Conservation (phyloP, 2,888 invertebrate species). For the Leptopilina myrica region DNA sequence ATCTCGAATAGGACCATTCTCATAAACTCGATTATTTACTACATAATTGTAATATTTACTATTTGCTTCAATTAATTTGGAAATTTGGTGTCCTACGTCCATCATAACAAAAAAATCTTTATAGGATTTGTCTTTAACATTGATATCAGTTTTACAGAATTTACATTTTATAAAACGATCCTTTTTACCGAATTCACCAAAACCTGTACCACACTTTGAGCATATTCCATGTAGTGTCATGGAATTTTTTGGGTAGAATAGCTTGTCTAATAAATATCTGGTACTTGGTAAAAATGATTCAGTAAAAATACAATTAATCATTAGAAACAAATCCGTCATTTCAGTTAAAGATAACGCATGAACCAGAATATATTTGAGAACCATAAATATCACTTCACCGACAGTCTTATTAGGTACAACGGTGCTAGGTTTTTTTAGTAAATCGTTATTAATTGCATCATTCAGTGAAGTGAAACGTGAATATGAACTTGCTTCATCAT, state of each 20-base stretch:
- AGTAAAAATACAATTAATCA: conserved; percentile 26
- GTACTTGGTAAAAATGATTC: conserved; percentile 18
- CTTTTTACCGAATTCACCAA: not conserved
- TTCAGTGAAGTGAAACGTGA: not conserved
- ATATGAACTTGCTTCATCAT: too few species aligned
- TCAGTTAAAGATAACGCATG: not conserved
- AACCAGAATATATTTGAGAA: too few species aligned
- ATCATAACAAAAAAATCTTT: not conserved
- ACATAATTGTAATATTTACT: too few species aligned
- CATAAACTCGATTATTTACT: too few species aligned
- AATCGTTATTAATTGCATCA: too few species aligned
- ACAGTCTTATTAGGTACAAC: too few species aligned
- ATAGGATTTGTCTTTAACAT: not conserved
- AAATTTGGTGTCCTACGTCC: not conserved
- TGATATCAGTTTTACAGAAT: not conserved
- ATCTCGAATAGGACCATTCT: too few species aligned
- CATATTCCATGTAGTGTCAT: conserved; percentile 23
- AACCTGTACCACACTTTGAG: not conserved
- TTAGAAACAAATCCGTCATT: conserved; percentile 3
- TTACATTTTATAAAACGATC: not conserved
- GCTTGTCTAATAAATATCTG: conserved; percentile 15
- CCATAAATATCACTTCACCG: too few species aligned
- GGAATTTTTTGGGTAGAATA: conserved; percentile 14
- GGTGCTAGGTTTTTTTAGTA: too few species aligned
- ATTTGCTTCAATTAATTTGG: too few species aligned